Evolutionary conservation across 2,113 vertebrate genomes (phyloP).

Genomic region (Lasiurus cinereus): DNA sequence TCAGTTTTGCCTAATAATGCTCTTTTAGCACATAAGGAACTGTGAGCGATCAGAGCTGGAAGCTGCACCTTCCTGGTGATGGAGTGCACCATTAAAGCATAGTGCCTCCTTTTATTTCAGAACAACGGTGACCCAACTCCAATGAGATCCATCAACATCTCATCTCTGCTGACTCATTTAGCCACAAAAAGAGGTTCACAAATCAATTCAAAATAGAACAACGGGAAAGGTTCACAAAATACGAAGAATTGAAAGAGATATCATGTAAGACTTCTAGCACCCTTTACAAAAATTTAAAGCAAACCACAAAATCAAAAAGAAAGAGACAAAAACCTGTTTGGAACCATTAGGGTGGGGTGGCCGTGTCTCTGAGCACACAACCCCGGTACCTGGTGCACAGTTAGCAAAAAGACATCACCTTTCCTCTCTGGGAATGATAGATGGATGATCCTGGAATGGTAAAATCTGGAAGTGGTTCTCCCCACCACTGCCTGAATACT

Average conservation of each 20-base stretch:
- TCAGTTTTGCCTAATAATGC: slow-evolving; percentile 2
- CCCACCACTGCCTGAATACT: neutral
- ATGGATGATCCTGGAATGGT: neutral
- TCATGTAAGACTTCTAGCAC: neutral
- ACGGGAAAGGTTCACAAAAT: neutral
- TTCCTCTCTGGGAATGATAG: neutral
- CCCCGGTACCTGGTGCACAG: neutral
- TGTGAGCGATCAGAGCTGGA: neutral
- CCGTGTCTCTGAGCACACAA: neutral
- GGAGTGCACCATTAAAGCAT: neutral
- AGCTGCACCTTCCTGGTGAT: slow-evolving; percentile 16
- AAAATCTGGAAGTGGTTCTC: slow-evolving; percentile 29
- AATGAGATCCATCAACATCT: slow-evolving; percentile 61
- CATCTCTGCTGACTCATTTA: slow-evolving; percentile 64
- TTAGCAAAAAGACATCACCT: neutral
- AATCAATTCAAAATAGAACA: slow-evolving; percentile 70
- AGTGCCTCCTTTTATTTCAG: slow-evolving; percentile 61
- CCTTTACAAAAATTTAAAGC: neutral
- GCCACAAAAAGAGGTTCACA: neutral
- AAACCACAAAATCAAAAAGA: neutral
- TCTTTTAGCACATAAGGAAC: neutral
- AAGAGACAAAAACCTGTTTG: neutral
- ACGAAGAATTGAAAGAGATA: slow-evolving; percentile 27
- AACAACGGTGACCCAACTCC: slow-evolving; percentile 65
- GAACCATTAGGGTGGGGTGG: neutral